These are phyloP conservation scores for Rhagium mordax DNA, from an alignment of 2,888 invertebrate genomes.

Conservation along the genomic window DNA sequence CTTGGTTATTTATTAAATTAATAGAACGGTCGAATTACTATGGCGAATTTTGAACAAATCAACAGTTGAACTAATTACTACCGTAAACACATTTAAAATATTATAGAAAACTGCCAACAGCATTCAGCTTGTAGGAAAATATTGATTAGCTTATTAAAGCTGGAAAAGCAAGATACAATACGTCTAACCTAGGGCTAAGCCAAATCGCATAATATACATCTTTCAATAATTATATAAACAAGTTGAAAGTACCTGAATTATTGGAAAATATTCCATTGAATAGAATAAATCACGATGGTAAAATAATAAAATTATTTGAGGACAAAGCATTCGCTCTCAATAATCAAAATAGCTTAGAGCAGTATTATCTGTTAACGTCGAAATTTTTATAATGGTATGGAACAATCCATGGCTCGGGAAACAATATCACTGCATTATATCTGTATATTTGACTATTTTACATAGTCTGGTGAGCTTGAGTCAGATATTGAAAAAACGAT, in stretches of 20 bases:
- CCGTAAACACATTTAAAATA: not conserved
- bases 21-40: not conserved
- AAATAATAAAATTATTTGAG: no score
- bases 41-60: not conserved
- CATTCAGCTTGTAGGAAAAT: not conserved
- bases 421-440: no score
- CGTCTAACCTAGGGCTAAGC: not conserved
- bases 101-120: not conserved
- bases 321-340: no score
- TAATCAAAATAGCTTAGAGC: no score
- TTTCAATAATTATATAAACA: not conserved
- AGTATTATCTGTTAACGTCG: no score
- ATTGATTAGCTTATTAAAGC: not conserved
- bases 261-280: not conserved
- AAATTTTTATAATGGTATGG: no score
- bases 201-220: not conserved
- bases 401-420: no score
- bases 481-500: no score
- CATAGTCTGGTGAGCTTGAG: no score
- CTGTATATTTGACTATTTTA: no score
- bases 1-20: not conserved
- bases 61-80: not conserved
- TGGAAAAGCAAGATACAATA: not conserved
- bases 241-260: not conserved
- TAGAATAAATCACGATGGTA: no score